A percentile compares a stretch with the other conserved stretches of the same genome.
Conservation (phyloP, 2,797 vertebrate genomes). For the Morelia viridis region DNA sequence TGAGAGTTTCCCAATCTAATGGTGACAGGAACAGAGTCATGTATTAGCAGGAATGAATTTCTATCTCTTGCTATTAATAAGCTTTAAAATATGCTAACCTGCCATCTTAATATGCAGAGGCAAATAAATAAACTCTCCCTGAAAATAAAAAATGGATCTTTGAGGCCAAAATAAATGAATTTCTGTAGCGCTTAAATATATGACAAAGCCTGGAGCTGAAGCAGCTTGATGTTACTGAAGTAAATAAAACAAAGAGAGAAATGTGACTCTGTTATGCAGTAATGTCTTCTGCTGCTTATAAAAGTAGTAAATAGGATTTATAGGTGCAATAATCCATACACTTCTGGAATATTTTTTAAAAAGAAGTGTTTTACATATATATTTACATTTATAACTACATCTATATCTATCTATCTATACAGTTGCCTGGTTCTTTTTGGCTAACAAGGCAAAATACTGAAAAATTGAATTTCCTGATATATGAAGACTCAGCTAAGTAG, state of each 20-base stretch:
- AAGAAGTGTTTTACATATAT: conserved; percentile 39
- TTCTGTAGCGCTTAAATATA: not conserved
- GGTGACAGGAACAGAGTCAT: not conserved
- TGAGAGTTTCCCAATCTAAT: not conserved
- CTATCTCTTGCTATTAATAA: not conserved
- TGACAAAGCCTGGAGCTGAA: not conserved
- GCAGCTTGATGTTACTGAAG: conserved; percentile 19
- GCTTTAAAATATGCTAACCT: conserved; percentile 2
- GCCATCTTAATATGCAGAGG: not conserved
- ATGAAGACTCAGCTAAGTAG: not conserved
- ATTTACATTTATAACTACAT: not conserved
- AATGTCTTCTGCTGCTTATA: conserved; percentile 10
- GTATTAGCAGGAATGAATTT: not conserved
- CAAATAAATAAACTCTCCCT: not conserved
- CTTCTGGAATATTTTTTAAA: conserved; percentile 21
- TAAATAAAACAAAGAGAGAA: conserved; percentile 1
- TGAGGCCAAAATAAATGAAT: conserved; percentile 8
- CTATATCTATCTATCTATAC: not conserved
- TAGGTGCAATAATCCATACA: conserved; percentile 1
- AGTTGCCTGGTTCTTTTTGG: not conserved
- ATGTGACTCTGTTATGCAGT: not conserved
- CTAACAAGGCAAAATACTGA: not conserved
- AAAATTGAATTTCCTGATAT: not conserved
- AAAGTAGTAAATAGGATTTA: conserved; percentile 8
- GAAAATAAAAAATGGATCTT: not conserved